A percentile compares a stretch with the other conserved stretches of the same genome.
Conservation (phyloP, 2,113 vertebrate species). For the Hyperopisus bebe region DNA sequence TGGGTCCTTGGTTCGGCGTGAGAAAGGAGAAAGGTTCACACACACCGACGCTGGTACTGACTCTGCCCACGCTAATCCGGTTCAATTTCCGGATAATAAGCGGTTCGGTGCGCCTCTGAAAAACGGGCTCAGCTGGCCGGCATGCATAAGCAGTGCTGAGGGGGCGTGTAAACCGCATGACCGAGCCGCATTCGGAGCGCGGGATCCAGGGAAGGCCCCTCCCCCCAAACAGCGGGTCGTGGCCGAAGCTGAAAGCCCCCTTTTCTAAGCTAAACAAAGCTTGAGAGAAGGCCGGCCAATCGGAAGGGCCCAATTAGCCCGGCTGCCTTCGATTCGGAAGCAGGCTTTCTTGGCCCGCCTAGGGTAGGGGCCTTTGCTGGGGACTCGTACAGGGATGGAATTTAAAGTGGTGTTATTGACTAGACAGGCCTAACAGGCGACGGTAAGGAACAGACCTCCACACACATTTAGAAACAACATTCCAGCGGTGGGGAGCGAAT, state of each 20-base stretch:
- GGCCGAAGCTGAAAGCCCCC: background rate
- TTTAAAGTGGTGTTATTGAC: background rate
- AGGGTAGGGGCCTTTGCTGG: background rate
- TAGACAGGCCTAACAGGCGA: background rate
- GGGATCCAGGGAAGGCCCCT: background rate
- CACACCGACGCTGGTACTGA: background rate
- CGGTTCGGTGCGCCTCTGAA: background rate
- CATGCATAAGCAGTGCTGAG: background rate
- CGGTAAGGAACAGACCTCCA: background rate
- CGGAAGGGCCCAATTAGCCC: background rate
- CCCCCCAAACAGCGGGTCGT: background rate
- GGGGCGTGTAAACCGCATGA: background rate
- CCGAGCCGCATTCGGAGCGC: background rate
- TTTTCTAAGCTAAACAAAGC: background rate
- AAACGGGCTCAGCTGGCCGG: background rate
- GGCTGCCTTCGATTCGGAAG: background rate
- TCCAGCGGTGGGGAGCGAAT: background rate
- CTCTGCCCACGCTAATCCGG: background rate
- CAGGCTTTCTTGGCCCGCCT: background rate
- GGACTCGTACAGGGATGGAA: background rate
- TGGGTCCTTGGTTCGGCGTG: background rate
- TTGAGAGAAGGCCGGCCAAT: background rate
- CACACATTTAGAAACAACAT: background rate
- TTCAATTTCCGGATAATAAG: background rate
- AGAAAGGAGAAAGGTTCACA: background rate